A percentile compares a stretch with the other conserved stretches of the same genome.
These are phyloP conservation scores for Coptotermes formosanus DNA, from an alignment of 1,140 invertebrate species.

Conservation along the genomic window DNA sequence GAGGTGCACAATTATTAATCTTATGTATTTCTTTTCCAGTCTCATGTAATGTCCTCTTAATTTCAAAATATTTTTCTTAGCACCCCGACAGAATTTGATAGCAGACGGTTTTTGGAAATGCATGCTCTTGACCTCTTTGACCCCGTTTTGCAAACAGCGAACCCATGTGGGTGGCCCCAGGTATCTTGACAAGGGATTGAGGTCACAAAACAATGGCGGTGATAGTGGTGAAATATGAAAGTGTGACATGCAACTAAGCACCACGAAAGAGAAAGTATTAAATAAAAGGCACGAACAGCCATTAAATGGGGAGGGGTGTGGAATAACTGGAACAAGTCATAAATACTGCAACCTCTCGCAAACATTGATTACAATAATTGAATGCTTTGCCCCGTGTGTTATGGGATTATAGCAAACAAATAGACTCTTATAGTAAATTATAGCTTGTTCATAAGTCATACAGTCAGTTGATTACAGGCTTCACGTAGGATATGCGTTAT, in stretches of 20 bases:
- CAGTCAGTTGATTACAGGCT: not conserved
- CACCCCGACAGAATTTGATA: no score
- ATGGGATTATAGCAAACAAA: not conserved
- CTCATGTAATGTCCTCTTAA: no score
- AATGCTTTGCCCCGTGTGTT: constrained; percentile 1
- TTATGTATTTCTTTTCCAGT: no score
- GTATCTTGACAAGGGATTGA: not conserved
- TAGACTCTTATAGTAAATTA: not conserved
- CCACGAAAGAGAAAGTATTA: not conserved
- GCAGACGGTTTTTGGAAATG: not conserved
- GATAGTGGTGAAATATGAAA: not conserved
- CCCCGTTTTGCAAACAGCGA: not conserved
- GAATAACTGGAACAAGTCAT: not conserved
- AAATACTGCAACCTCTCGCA: not conserved
- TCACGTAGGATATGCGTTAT: not conserved
- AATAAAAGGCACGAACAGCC: not conserved
- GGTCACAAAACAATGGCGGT: not conserved
- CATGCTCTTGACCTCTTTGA: not conserved
- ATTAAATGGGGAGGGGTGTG: not conserved
- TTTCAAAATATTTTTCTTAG: no score
- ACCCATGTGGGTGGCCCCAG: not conserved
- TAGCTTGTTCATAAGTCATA: constrained; percentile 7
- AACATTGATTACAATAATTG: constrained; percentile 10
- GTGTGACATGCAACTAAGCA: not conserved
- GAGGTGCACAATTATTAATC: no score